These are phyloP conservation scores for Procavia capensis DNA, from an alignment of 2,113 vertebrate genomes.

Conservation along the genomic window DNA sequence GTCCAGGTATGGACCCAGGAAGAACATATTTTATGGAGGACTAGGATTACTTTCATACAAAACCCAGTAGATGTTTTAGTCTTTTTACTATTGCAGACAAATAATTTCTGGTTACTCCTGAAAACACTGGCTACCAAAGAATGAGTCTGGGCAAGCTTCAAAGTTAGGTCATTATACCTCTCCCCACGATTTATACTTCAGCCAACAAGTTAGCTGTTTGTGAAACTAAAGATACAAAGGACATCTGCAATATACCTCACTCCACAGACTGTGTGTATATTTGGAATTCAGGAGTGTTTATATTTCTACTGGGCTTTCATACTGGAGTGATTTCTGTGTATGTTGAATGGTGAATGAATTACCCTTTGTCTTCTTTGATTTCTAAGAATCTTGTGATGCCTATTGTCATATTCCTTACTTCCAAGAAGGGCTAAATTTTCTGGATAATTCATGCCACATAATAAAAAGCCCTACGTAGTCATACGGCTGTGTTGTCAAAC, in stretches of 20 bases:
- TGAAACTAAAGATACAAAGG: conserved; percentile 17
- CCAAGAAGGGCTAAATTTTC: not conserved
- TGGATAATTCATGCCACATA: not conserved
- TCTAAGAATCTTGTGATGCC: not conserved
- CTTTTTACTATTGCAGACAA: not conserved
- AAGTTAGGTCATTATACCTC: not conserved
- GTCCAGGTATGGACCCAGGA: not conserved
- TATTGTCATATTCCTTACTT: not conserved
- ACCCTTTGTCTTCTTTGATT: not conserved
- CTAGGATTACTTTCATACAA: not conserved
- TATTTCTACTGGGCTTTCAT: not conserved
- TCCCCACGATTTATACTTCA: not conserved
- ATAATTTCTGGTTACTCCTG: not conserved
- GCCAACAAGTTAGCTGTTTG: not conserved
- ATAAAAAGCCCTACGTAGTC: not conserved
- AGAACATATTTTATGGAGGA: not conserved
- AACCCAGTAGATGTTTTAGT: not conserved
- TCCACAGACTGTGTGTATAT: not conserved
- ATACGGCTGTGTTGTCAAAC: not conserved
- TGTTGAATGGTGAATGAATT: not conserved
- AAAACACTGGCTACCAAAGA: not conserved
- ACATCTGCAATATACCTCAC: not conserved
- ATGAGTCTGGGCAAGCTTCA: not conserved
- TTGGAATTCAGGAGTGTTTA: not conserved
- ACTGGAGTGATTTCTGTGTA: not conserved